Evolutionary conservation across 1,140 invertebrate species (phyloP), one percentile per base, ranked within the genome.

Genomic region (Papilio helenus): DNA sequence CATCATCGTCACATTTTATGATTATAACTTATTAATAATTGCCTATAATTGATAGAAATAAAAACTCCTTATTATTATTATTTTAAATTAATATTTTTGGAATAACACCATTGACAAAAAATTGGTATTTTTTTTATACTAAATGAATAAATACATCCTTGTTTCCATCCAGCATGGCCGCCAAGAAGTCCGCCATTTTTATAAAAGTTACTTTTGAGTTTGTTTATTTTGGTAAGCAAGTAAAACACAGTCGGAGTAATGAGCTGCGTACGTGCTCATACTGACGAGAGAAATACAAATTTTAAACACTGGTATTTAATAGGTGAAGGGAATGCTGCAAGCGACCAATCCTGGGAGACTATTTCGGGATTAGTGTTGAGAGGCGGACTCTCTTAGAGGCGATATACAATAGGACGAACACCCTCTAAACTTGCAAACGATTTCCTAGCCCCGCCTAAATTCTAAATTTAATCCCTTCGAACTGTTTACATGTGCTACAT

Each of bases 331-430:
- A 87, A 88, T 86, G 86, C 79, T 80, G 79, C 61, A 68, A 82
- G 78, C 90, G 84, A 86, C 92, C 92, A 93, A 93, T 93, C 86
- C 86, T 83, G 84, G 49, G 85, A 84, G 86, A 89, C 85, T 87
- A 88, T 88, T 91, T 87, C 83, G 86, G 90, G 87, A 90, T 86
- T 82, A 83, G 87, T 82, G 83, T 77, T 83, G 81, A 87, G 88
- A 89, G 89, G 89, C 87, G 89, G 88, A 85, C 84, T 87, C 84
- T 82, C 76, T 49, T 61, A 84, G 85, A 91, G 90, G 89, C 87
- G 92, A 86, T 89, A 84, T 86, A 74, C 78, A 76, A n/a, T n/a
- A 49, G 79, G 84, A 55, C 46, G 79, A 79, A 86, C 84, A 84
- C 86, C 88, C 85, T 79, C 83, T 86, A 85, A 88, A 88, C 83